Conservation (phyloP, 2,888 invertebrate genomes). For the Thymelicus lineola region DNA sequence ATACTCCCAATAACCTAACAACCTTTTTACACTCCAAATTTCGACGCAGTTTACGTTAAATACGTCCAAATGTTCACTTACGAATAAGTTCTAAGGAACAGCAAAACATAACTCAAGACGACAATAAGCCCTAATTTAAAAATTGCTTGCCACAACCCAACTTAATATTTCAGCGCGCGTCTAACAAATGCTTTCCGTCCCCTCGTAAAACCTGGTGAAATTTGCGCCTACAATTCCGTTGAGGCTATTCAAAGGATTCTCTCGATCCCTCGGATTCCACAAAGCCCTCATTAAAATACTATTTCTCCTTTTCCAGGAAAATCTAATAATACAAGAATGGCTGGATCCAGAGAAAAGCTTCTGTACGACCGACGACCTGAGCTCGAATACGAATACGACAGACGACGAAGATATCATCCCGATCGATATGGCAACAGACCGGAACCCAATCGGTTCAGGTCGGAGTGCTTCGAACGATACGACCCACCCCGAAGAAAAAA, state of each 20-base stretch:
- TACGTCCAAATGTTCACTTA: background rate
- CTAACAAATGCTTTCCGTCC: constrained; percentile 32
- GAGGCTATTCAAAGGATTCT: constrained; percentile 39
- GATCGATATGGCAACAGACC: constrained; percentile 42
- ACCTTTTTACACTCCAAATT: no score
- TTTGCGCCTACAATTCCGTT: constrained; percentile 33
- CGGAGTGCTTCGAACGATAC: constrained; percentile 49
- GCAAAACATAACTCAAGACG: constrained; percentile 19
- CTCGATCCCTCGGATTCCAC: constrained; percentile 38
- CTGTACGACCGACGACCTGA: constrained; percentile 71
- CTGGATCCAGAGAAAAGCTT: constrained; percentile 75
- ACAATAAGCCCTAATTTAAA: constrained; percentile 34
- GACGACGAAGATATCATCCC: constrained; percentile 57
- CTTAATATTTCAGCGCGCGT: constrained; percentile 36
- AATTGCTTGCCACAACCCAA: constrained; percentile 35
- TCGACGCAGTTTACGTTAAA: no score
- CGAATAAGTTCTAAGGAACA: constrained; percentile 1
- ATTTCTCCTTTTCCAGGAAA: constrained; percentile 63
- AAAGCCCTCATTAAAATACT: constrained; percentile 53
- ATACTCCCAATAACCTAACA: no score
- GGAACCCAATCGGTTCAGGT: constrained; percentile 47
- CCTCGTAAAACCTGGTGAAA: constrained; percentile 35
- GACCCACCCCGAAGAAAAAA: constrained; percentile 72
- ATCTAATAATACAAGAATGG: constrained; percentile 67
- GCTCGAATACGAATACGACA: constrained; percentile 63